Evolutionary conservation across 37 sponge, comb jelly and placozoan species (phyloP).

Genomic region (Dysidea cf. avara): DNA sequence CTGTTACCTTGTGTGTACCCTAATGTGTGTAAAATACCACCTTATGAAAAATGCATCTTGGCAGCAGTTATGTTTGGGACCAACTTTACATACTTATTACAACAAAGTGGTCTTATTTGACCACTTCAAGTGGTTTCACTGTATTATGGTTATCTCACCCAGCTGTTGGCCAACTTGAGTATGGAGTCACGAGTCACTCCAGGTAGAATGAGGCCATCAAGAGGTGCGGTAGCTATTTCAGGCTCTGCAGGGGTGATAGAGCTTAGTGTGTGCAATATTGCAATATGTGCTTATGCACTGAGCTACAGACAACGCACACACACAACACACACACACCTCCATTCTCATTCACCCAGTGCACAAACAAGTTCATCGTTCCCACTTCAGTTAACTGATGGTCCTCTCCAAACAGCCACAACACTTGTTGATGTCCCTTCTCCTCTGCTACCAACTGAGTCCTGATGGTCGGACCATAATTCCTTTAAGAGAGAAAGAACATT

Average conservation of each 20-base stretch:
- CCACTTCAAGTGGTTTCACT: no score
- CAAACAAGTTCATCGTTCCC: conserved; percentile 98
- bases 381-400: conserved; percentile 92
- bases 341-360: conserved; percentile 90
- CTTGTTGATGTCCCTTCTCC: conserved; percentile 72
- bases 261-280: neutral
- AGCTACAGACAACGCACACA: conserved; percentile 4
- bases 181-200: conserved; percentile 94
- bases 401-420: conserved; percentile 94
- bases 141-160: conserved; percentile 58
- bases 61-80: neutral
- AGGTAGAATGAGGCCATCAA: conserved; percentile 91
- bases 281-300: neutral
- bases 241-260: conserved; percentile 53
- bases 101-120: no score
- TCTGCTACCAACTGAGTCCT: conserved; percentile 72
- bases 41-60: neutral
- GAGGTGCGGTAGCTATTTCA: conserved; percentile 96
- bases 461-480: conserved; percentile 97
- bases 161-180: conserved; percentile 73
- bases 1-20: conserved; percentile 88
- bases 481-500: conserved; percentile 17
- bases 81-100: neutral
- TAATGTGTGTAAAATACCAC: no score
- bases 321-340: conserved; percentile 76